Conservation (phyloP, 2,113 vertebrate species). For the Paradoxurus hermaphroditus region DNA sequence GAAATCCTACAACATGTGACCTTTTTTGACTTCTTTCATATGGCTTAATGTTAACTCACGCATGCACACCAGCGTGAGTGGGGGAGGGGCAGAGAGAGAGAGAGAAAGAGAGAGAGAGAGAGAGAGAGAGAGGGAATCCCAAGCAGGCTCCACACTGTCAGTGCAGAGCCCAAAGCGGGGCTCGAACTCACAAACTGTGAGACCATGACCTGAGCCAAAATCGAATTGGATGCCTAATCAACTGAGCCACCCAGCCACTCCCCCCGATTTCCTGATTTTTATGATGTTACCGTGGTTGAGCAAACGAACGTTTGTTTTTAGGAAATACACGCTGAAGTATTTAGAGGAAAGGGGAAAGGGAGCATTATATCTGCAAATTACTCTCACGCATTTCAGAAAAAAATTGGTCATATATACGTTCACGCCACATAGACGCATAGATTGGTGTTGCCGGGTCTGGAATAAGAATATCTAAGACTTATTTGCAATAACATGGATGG, state of each 20-base stretch:
- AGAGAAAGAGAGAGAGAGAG: too few species aligned
- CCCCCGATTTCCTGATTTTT: not conserved
- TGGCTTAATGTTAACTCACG: not conserved
- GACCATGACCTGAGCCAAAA: too few species aligned
- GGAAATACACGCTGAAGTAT: not conserved
- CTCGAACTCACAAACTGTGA: too few species aligned
- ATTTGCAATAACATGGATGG: not conserved
- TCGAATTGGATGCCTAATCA: too few species aligned
- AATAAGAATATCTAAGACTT: not conserved
- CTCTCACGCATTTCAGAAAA: not conserved
- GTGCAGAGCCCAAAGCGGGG: too few species aligned
- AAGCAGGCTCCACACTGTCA: too few species aligned
- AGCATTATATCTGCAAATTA: not conserved
- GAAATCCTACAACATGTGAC: not conserved
- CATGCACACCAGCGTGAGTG: too few species aligned
- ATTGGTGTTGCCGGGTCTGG: not conserved
- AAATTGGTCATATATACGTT: not conserved
- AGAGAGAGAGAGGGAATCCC: too few species aligned
- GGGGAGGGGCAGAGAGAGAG: too few species aligned
- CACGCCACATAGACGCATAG: fast-evolving
- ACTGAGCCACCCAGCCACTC: too few species aligned
- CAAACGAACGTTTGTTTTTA: not conserved
- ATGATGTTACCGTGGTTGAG: not conserved
- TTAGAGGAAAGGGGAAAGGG: not conserved
- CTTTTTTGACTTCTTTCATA: not conserved